Evolutionary conservation across 2,888 invertebrate species (phyloP).

Genomic region (Pterostichus niger): DNA sequence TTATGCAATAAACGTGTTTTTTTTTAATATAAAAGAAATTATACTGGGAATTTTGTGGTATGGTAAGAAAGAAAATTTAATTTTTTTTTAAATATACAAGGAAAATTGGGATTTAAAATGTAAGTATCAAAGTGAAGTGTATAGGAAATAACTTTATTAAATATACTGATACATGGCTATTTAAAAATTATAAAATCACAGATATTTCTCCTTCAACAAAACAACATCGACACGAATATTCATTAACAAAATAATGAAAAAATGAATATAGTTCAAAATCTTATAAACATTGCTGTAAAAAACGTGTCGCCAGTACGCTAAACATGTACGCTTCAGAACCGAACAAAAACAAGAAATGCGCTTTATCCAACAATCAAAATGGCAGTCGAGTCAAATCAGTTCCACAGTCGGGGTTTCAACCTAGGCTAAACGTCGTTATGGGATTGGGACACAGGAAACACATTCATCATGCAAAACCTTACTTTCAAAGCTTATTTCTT

Average conservation of each 20-base stretch:
- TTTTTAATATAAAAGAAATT: too few species aligned
- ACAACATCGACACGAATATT: constrained; percentile 63
- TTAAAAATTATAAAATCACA: constrained; percentile 67
- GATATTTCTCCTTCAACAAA: constrained; percentile 66
- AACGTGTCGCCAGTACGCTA: constrained; percentile 43
- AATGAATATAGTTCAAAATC: constrained; percentile 42
- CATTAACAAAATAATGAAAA: constrained; percentile 54
- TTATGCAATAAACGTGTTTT: too few species aligned
- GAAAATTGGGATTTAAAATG: not conserved
- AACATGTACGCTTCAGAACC: constrained; percentile 18
- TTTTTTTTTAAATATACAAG: not conserved
- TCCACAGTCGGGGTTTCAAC: constrained; percentile 20
- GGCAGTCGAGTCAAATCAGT: constrained; percentile 56
- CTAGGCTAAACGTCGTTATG: constrained; percentile 33
- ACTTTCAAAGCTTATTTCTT: not conserved
- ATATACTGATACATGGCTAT: constrained; percentile 67
- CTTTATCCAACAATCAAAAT: constrained; percentile 48
- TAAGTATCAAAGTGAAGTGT: constrained; percentile 36
- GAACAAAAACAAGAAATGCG: constrained; percentile 50
- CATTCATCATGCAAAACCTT: constrained; percentile 38
- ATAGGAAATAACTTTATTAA: constrained; percentile 67
- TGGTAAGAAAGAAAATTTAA: not conserved
- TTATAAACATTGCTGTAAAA: constrained; percentile 52
- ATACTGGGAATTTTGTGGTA: too few species aligned
- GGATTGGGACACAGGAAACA: not conserved